A percentile compares a stretch with the other conserved stretches of the same genome.
Conservation (phyloP, 2,888 invertebrate species). For the Ephialtes manifestator region DNA sequence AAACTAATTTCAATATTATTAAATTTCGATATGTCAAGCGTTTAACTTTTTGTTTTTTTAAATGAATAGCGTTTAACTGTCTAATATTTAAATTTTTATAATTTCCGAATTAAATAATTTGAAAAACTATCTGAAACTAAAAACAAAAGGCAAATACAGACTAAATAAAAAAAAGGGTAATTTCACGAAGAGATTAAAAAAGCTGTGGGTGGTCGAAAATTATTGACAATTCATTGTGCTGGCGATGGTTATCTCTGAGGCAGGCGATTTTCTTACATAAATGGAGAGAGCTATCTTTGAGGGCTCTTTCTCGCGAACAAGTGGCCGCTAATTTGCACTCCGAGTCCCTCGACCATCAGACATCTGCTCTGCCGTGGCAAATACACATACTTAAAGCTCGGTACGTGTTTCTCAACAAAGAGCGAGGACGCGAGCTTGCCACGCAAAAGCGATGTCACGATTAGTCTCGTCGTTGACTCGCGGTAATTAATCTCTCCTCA, state of each 20-base stretch:
- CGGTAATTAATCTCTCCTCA: slow-evolving; percentile 40
- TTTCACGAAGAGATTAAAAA: neutral
- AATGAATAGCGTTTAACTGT: no score
- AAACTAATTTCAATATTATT: no score
- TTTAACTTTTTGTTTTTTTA: no score
- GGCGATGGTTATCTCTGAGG: neutral
- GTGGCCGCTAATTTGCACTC: slow-evolving; percentile 59
- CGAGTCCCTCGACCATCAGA: slow-evolving; percentile 51
- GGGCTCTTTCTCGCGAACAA: slow-evolving; percentile 55
- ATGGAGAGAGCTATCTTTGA: slow-evolving; percentile 9
- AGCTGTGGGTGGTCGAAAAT: neutral
- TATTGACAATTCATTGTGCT: neutral
- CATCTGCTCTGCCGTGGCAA: slow-evolving; percentile 62
- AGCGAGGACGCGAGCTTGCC: slow-evolving; percentile 13
- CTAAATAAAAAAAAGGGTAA: neutral
- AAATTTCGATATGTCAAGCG: no score
- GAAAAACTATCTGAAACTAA: no score
- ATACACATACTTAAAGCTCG: slow-evolving; percentile 36
- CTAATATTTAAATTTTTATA: no score
- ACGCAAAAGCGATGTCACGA: slow-evolving; percentile 43
- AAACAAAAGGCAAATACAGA: no score
- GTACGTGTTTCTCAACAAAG: slow-evolving; percentile 17
- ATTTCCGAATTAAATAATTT: no score
- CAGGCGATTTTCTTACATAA: slow-evolving; percentile 18
- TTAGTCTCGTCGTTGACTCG: slow-evolving; percentile 45